Evolutionary conservation across 2,888 invertebrate species (phyloP).

Genomic region (Ichneumoninae sp.): DNA sequence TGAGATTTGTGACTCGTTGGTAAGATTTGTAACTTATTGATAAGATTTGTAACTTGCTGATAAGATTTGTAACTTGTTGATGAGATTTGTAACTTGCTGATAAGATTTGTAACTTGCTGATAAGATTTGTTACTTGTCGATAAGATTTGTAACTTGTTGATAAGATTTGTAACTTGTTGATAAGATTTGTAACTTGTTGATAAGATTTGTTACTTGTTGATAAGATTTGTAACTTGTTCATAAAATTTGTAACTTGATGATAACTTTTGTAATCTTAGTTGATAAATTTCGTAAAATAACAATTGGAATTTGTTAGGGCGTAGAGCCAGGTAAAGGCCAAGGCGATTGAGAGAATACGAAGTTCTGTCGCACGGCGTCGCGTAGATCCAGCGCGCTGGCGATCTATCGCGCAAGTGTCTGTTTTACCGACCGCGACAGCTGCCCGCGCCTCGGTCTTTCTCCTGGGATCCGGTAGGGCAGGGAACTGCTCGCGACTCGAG

Average conservation of each 20-base stretch:
- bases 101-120: not conserved
- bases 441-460: constrained; percentile 5
- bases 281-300: not conserved
- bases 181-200: not conserved
- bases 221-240: no score
- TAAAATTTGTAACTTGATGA: not conserved
- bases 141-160: not conserved
- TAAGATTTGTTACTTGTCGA: not conserved
- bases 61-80: not conserved
- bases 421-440: constrained; percentile 54
- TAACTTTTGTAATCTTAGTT: not conserved
- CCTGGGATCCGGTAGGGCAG: constrained; percentile 50
- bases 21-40: not conserved
- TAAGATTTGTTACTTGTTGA: not conserved
- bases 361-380: constrained; percentile 39
- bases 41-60: not conserved
- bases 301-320: not conserved
- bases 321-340: not conserved
- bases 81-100: not conserved
- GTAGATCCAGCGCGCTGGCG: constrained; percentile 7
- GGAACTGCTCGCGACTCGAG: constrained; percentile 25
- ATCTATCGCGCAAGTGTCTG: constrained; percentile 53
- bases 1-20: not conserved
- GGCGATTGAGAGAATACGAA: not conserved
- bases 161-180: not conserved